Base-by-base conservation (phyloP, 2,888 invertebrate genomes). In the Cyclophora punctaria region DNA sequence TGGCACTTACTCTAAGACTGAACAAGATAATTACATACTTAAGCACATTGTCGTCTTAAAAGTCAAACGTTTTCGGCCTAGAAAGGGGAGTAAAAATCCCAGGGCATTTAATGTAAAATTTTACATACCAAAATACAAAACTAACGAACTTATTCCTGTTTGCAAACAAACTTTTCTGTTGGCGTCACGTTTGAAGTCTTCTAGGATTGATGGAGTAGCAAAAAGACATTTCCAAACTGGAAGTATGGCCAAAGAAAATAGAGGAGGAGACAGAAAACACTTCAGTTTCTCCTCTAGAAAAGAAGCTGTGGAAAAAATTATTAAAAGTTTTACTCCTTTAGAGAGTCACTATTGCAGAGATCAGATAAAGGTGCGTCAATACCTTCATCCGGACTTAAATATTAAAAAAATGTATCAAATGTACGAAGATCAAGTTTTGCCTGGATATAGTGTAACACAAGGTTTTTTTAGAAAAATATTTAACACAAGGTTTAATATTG, bases 401-500 rank as follows among this genome's bases (percentile, higher is more conserved):
- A 7, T 43, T 3, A n/a, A 20, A 20, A 43, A 43, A 20, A 43
- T 43, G 43, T 43, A 4, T 4, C n/a, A 20, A 4, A 43, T 43
- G 43, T 43, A 43, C 20, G 20, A 43, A 3, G 20, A 6, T 43
- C 7, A 43, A 49, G 37, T 4, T 20, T n/a, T 20, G 4, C 4
- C n/a, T 3, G 43, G 20, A n/a, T 20, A 3, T 4, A 20, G 20
- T 20, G 54, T 58, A 48, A 60, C 58, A 43, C 45, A 55, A 45
- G 57, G 55, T 47, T 58, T 58, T 43, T 62, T 62, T 42, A 54
- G 62, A 37, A 43, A 48, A 37, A 57, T 58, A 34, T 54, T 59
- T 41, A 56, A 58, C 35, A 48, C 41, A 46, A 47, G 52, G 46
- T 56, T 51, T 48, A 54, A 52, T 53, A 45, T 56, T 42, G 58